Percentiles rank a stretch among this genome's conserved stretches.
These are phyloP conservation scores for Onychomys torridus DNA, from an alignment of 2,797 vertebrate genomes.

Conservation along the genomic window DNA sequence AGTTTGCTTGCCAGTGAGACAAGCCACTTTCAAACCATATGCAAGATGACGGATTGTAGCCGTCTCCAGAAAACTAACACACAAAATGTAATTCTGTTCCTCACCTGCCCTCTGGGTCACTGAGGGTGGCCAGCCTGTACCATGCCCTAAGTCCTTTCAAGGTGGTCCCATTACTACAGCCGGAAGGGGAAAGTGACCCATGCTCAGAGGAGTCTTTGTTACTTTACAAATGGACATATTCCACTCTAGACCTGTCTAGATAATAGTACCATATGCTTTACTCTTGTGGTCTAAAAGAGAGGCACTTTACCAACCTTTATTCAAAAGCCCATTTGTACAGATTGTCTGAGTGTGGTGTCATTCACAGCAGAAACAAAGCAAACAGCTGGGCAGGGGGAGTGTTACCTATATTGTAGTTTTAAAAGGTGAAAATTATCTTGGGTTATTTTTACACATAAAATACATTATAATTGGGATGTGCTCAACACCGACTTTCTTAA, in stretches of 20 bases:
- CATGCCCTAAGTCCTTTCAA: slow-evolving; percentile 92
- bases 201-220: slow-evolving; percentile 88
- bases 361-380: slow-evolving; percentile 90
- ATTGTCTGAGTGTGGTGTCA: slow-evolving; percentile 89
- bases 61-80: slow-evolving; percentile 89
- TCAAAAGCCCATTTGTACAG: slow-evolving; percentile 89
- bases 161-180: slow-evolving; percentile 89
- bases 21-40: slow-evolving; percentile 87
- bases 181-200: slow-evolving; percentile 91
- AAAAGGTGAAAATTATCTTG: slow-evolving; percentile 82
- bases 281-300: slow-evolving; percentile 87
- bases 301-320: slow-evolving; percentile 89
- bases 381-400: slow-evolving; percentile 86
- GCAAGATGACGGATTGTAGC: slow-evolving; percentile 87
- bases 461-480: slow-evolving; percentile 79
- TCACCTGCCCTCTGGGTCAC: slow-evolving; percentile 90
- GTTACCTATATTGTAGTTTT: slow-evolving; percentile 89
- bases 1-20: slow-evolving; percentile 88
- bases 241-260: slow-evolving; percentile 87
- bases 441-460: slow-evolving; percentile 79
- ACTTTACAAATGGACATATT: slow-evolving; percentile 89
- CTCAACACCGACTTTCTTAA: slow-evolving; percentile 64
- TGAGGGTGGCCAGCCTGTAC: slow-evolving; percentile 88
- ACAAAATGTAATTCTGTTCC: slow-evolving; percentile 88
- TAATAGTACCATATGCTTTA: slow-evolving; percentile 87